Evolutionary conservation across 2,797 vertebrate species (phyloP).

Genomic region (Sebastes diaconus): DNA sequence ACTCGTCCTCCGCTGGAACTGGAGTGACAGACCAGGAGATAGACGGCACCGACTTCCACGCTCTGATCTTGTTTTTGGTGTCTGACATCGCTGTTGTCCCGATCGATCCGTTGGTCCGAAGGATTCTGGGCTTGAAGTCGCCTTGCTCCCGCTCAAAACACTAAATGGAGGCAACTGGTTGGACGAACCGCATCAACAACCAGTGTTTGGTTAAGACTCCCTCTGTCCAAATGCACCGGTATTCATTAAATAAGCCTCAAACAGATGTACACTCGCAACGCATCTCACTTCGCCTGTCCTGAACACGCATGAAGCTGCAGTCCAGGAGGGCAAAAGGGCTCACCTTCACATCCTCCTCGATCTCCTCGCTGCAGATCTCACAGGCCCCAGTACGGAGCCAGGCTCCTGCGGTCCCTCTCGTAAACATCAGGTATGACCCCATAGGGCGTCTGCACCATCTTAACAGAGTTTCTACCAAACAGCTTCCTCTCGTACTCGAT

Average conservation of each 20-base stretch:
- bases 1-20: slow-evolving; percentile 20
- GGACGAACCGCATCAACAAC: slow-evolving; percentile 26
- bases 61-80: slow-evolving; percentile 30
- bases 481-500: slow-evolving; percentile 97
- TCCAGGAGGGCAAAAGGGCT: slow-evolving; percentile 37
- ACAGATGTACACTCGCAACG: slow-evolving; percentile 59
- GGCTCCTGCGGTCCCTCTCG: slow-evolving; percentile 91
- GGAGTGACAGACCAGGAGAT: slow-evolving; percentile 23
- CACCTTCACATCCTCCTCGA: slow-evolving; percentile 18
- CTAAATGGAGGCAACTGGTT: slow-evolving; percentile 32
- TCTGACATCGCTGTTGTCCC: slow-evolving; percentile 37
- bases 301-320: slow-evolving; percentile 38
- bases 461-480: slow-evolving; percentile 94
- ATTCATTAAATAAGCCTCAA: slow-evolving; percentile 61
- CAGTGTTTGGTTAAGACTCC: slow-evolving; percentile 29
- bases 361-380: slow-evolving; percentile 62
- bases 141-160: slow-evolving; percentile 40
- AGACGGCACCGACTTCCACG: slow-evolving; percentile 10
- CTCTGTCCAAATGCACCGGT: slow-evolving; percentile 39
- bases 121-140: slow-evolving; percentile 41
- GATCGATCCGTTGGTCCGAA: slow-evolving; percentile 27
- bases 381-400: slow-evolving; percentile 95
- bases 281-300: slow-evolving; percentile 44
- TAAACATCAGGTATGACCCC: slow-evolving; percentile 95
- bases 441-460: slow-evolving; percentile 97